phyloP scores from a whole-genome alignment of 2,113 vertebrate genomes.

The Mustelus asterias region DNA sequence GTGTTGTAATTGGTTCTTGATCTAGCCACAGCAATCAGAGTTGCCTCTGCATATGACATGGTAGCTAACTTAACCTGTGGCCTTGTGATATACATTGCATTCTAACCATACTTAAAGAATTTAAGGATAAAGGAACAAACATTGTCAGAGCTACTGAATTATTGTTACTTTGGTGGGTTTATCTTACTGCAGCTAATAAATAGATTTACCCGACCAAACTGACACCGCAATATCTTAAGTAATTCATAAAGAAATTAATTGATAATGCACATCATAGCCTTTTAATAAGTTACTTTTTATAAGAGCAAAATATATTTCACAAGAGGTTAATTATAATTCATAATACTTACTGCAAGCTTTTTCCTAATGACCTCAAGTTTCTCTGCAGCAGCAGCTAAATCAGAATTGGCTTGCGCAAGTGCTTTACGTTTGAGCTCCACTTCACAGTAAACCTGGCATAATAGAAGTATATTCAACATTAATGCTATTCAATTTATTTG shows the following conservation, averaged over 20 bases:
- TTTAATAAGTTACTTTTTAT: neutral
- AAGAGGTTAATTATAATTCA: constrained; percentile 28
- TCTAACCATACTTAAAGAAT: neutral
- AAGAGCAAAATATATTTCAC: constrained; percentile 33
- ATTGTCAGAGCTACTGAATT: neutral
- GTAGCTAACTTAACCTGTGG: neutral
- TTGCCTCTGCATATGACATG: neutral
- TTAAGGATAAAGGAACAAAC: constrained; percentile 8
- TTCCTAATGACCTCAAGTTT: constrained; percentile 59
- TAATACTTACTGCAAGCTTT: constrained; percentile 56
- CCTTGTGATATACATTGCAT: neutral
- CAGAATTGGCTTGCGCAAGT: constrained; percentile 60
- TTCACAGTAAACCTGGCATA: constrained; percentile 55
- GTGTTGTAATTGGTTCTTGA: neutral
- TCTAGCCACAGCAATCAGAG: neutral
- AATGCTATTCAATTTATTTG: neutral
- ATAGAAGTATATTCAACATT: neutral
- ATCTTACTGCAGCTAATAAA: neutral
- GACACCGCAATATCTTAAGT: neutral
- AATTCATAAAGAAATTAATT: neutral
- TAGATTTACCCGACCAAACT: neutral
- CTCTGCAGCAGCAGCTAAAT: constrained; percentile 60
- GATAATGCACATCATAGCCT: too few species aligned
- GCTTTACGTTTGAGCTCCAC: constrained; percentile 61
- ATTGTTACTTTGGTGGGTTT: constrained; percentile 15